Base-by-base conservation (phyloP, 2,113 vertebrate species). In the Carassius auratus region DNA sequence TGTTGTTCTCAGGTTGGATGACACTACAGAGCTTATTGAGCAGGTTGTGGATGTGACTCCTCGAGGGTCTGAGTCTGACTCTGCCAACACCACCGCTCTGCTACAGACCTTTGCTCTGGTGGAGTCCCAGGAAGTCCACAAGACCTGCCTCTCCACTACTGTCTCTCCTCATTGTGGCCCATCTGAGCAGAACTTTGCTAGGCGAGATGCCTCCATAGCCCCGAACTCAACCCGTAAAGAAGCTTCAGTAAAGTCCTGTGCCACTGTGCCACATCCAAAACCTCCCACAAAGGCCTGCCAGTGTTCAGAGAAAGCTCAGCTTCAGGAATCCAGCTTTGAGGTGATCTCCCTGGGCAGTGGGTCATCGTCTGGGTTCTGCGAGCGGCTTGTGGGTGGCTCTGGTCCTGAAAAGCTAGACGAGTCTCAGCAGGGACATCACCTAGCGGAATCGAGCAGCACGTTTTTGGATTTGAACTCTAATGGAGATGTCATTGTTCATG, bases 301-400 rank as follows among this genome's bases (percentile, higher is more conserved):
- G 4, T 76, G 9, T 42, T 88, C 89, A 0, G 83, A 84, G 82
- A 12, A 84, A 3, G 90, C 89, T 48, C 82, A 89, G 81, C 76
- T 91, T 5, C 73, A 90, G 87, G 23, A 90, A 85, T 93, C 94
- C 75, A 93, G 88, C 68, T 89, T 90, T 17, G 88, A 94, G 85
- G 92, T 95, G 78, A 94, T 95, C 75, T 95, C 95, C 57, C 62
- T 95, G 50, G 92, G 89, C 55, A 95, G 93, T 90, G 89, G 92
- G 68, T 95, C 93, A 4, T 94, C 94, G 10, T 95, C 94, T 45
- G 94, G 94, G 45, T 94, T 95, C 82, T 95, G 94, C 89, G 94
- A 95, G 88, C 92, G 88, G 21, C 91, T 92, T 88, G 89, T 89
- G 0, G 91, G 90, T 0, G 80, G 62, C 7, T 69, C 80, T 33